phyloP scores from a whole-genome alignment of 2,888 invertebrate species.

The Laothoe populi region DNA sequence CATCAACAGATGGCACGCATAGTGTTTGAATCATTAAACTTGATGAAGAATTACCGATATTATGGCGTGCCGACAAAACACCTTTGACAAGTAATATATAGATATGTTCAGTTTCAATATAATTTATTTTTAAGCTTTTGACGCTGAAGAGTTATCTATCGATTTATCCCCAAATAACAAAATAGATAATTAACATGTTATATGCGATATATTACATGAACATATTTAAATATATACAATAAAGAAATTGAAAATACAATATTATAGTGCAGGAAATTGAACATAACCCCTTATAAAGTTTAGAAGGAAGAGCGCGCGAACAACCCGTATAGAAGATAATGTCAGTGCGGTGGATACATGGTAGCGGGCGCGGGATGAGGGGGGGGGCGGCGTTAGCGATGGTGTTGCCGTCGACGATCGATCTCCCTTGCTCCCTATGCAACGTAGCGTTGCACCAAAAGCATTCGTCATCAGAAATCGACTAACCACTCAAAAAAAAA shows the following conservation, averaged over 20 bases:
- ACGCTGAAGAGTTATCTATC: no score
- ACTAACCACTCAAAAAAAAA: background rate
- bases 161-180: no score
- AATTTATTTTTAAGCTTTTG: no score
- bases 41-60: no score
- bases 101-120: no score
- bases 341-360: conserved; percentile 47
- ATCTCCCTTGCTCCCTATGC: conserved; percentile 71
- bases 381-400: conserved; percentile 2
- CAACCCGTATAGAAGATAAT: conserved; percentile 51
- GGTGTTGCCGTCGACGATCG: conserved; percentile 60
- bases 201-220: background rate
- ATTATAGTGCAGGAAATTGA: background rate
- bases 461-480: conserved; percentile 42
- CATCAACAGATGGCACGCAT: no score
- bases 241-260: background rate
- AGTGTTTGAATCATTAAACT: no score
- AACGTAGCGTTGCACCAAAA: conserved; percentile 65
- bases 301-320: background rate
- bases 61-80: no score
- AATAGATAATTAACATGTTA: no score
- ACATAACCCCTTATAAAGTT: background rate
- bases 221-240: background rate
- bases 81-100: no score
- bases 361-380: conserved; percentile 31